Evolutionary conservation across 2,797 vertebrate genomes (phyloP).

Genomic region (Characodon lateralis): DNA sequence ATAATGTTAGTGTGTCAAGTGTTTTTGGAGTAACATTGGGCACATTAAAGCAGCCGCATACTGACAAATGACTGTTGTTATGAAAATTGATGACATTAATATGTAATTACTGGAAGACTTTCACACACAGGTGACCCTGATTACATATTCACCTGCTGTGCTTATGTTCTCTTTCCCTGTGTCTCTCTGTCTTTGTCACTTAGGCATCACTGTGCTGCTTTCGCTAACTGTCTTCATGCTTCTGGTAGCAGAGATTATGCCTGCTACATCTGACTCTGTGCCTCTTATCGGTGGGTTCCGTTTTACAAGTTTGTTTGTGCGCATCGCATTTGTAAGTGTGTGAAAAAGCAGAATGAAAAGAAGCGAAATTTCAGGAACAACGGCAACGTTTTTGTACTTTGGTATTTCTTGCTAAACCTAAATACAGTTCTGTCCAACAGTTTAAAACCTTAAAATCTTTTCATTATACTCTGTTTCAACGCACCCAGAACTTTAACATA

Average conservation of each 20-base stretch:
- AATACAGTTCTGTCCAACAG: neutral
- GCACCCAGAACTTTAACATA: neutral
- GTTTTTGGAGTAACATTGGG: slow-evolving; percentile 31
- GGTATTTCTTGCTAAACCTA: neutral
- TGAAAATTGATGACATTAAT: slow-evolving; percentile 45
- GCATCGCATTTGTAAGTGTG: slow-evolving; percentile 6
- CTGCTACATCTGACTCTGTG: slow-evolving; percentile 92
- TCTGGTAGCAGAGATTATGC: slow-evolving; percentile 95
- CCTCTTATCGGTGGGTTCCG: slow-evolving; percentile 87
- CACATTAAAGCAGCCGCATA: slow-evolving; percentile 7
- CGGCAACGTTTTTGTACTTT: neutral
- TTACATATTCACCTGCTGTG: slow-evolving; percentile 40
- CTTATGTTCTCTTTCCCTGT: slow-evolving; percentile 32
- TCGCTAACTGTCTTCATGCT: slow-evolving; percentile 94
- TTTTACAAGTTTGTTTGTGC: slow-evolving; percentile 12
- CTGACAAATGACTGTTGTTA: slow-evolving; percentile 54
- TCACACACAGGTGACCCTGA: slow-evolving; percentile 47
- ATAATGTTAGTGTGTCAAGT: slow-evolving; percentile 17
- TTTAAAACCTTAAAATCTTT: neutral
- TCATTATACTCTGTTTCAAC: neutral
- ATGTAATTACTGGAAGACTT: slow-evolving; percentile 52
- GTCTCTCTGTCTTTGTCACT: slow-evolving; percentile 34
- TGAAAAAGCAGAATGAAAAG: neutral
- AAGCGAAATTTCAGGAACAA: neutral
- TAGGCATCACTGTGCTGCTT: slow-evolving; percentile 92